phyloP scores from a whole-genome alignment of 92 coral and sea anemone species.

The Chrysogorgia sp. region DNA sequence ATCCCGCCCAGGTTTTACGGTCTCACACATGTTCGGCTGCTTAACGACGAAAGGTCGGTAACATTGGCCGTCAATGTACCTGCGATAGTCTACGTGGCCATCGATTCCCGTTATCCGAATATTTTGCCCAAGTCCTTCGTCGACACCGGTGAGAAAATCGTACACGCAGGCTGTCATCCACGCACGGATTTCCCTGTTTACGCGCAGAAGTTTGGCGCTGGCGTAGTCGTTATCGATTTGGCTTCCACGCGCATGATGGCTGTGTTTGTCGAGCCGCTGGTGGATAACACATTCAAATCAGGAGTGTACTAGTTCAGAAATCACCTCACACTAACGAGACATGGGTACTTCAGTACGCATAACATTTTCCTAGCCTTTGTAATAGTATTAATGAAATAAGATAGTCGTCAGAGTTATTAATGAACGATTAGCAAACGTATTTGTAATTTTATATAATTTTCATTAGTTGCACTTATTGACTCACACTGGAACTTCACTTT shows the following conservation, averaged over 20 bases:
- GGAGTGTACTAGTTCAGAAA: constrained; percentile 52
- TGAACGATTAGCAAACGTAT: too few relatives aligned
- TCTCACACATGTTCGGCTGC: constrained; percentile 79
- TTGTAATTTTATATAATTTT: too few relatives aligned
- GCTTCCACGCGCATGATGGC: constrained; percentile 75
- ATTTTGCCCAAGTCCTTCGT: constrained; percentile 47
- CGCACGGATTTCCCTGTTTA: constrained; percentile 73
- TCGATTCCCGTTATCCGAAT: constrained; percentile 72
- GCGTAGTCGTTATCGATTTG: constrained; percentile 60
- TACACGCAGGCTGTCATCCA: constrained; percentile 83
- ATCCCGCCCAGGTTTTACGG: constrained; percentile 88
- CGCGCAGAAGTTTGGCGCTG: constrained; percentile 64
- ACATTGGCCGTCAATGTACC: constrained; percentile 66
- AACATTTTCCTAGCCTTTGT: too few relatives aligned
- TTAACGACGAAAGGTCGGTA: constrained; percentile 57
- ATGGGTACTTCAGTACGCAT: too few relatives aligned
- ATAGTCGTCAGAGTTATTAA: not conserved
- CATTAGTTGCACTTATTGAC: too few relatives aligned
- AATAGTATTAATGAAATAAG: too few relatives aligned
- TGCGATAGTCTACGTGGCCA: constrained; percentile 71
- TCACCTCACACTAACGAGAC: too few relatives aligned
- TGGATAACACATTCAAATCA: constrained; percentile 53
- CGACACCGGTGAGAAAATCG: constrained; percentile 81
- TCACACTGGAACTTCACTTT: too few relatives aligned
- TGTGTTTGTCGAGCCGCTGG: constrained; percentile 72